These are phyloP conservation scores for Scophthalmus maximus DNA, from an alignment of 2,113 vertebrate genomes.

Conservation along the genomic window DNA sequence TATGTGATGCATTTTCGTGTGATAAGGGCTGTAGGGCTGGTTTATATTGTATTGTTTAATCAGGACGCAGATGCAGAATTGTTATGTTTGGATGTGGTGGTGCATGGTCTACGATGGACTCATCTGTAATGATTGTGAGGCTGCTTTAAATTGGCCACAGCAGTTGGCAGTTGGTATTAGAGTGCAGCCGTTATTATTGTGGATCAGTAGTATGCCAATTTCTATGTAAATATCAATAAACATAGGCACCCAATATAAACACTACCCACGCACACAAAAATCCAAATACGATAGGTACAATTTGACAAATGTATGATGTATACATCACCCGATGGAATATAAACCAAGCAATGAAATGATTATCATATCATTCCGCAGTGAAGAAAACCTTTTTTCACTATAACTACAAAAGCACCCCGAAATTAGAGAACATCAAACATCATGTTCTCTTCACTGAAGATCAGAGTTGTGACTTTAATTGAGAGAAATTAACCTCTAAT, in stretches of 20 bases:
- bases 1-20: constrained; percentile 11
- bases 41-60: constrained; percentile 29
- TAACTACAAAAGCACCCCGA: not conserved
- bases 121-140: constrained; percentile 38
- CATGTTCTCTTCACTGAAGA: constrained; percentile 3
- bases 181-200: not conserved
- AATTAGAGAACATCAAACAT: constrained; percentile 18
- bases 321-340: not conserved
- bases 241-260: not conserved
- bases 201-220: not conserved
- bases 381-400: not conserved
- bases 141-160: constrained; percentile 20
- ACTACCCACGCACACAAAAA: not conserved
- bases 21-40: not conserved
- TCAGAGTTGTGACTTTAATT: constrained; percentile 12
- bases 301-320: not conserved
- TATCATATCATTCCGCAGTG: not conserved
- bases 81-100: constrained; percentile 4
- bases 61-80: constrained; percentile 9
- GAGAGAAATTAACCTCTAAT: constrained; percentile 1
- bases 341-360: not conserved
- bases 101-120: constrained; percentile 23
- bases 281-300: no score
- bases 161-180: constrained; percentile 1
- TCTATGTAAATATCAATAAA: not conserved